Conservation (phyloP, 2,888 invertebrate genomes). For the Sphaeridia pumilis region DNA sequence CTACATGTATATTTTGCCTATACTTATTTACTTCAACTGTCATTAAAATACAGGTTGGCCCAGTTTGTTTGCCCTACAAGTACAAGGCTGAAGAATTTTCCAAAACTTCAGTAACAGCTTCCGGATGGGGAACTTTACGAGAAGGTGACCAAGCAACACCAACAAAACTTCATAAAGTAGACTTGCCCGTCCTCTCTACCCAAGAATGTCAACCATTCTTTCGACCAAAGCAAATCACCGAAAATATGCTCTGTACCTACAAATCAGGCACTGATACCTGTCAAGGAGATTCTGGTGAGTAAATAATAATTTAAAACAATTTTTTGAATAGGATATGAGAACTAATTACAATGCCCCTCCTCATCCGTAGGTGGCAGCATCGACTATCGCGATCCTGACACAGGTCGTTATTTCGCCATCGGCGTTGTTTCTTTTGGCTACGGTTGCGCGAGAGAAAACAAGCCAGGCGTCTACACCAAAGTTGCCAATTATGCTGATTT, state of each 20-base stretch:
- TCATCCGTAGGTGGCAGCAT: slow-evolving; percentile 32
- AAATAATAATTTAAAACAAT: not conserved
- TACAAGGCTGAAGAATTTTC: not conserved
- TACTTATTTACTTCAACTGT: not conserved
- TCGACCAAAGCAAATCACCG: not conserved
- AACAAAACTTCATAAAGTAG: slow-evolving; percentile 10
- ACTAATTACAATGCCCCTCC: slow-evolving; percentile 6
- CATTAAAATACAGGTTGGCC: not conserved
- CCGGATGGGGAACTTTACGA: slow-evolving; percentile 11
- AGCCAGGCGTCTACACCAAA: slow-evolving; percentile 28
- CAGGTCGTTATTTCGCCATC: slow-evolving; percentile 21
- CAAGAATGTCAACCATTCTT: slow-evolving; percentile 12
- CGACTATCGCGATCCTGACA: slow-evolving; percentile 20
- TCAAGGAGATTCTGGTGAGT: slow-evolving; percentile 9
- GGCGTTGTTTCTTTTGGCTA: slow-evolving; percentile 26
- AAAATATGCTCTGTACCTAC: slow-evolving; percentile 19
- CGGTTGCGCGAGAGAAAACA: slow-evolving; percentile 21
- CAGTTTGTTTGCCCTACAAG: slow-evolving; percentile 14
- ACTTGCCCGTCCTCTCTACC: slow-evolving; percentile 9
- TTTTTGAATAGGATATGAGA: not conserved
- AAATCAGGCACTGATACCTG: slow-evolving; percentile 16
- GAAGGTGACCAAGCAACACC: not conserved
- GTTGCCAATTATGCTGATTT: slow-evolving; percentile 24
- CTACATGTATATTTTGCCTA: not conserved
- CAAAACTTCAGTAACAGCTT: not conserved